Evolutionary conservation across 2,113 vertebrate species (phyloP).

Genomic region (Cariama cristata): DNA sequence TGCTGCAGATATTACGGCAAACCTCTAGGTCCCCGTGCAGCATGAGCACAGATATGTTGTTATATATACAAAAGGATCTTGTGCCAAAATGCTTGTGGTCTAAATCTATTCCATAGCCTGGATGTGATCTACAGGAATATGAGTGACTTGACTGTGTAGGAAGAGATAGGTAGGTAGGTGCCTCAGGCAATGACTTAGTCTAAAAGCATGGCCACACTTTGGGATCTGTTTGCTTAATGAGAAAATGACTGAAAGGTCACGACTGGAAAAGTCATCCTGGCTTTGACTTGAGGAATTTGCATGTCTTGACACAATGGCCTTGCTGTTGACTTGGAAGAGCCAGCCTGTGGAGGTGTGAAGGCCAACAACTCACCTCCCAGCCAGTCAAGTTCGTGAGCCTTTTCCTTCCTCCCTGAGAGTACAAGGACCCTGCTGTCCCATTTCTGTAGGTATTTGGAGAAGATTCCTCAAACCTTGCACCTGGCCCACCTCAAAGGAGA

Average conservation of each 20-base stretch:
- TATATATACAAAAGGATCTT: background rate
- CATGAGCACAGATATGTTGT: fast-evolving
- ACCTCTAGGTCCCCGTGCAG: background rate
- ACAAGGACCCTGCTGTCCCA: background rate
- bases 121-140: background rate
- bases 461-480: background rate
- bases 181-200: background rate
- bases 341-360: background rate
- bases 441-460: background rate
- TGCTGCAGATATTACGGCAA: background rate
- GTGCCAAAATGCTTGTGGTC: background rate
- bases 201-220: background rate
- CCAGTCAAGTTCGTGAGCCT: background rate
- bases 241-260: background rate
- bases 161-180: background rate
- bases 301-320: background rate
- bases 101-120: background rate
- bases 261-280: background rate
- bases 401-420: background rate
- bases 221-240: background rate
- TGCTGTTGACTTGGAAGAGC: background rate
- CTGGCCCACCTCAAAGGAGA: background rate
- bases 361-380: background rate
- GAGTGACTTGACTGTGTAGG: background rate
- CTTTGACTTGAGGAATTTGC: background rate